These are phyloP conservation scores for Pogona vitticeps DNA, from an alignment of 2,113 vertebrate species.

Conservation along the genomic window DNA sequence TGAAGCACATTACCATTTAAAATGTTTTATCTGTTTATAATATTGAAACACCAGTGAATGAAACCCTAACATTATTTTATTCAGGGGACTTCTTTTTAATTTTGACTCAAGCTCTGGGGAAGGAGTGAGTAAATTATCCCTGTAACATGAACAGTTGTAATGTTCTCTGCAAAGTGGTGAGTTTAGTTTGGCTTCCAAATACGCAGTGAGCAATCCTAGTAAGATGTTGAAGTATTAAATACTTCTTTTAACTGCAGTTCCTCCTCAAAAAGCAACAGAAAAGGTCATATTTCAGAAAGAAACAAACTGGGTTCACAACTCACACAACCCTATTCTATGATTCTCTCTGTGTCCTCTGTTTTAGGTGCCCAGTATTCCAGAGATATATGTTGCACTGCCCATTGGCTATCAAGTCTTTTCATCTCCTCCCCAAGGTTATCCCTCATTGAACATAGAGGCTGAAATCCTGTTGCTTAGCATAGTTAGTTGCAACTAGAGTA, in stretches of 20 bases:
- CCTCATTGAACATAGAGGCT: background rate
- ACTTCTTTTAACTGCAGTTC: conserved; percentile 14
- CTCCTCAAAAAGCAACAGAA: background rate
- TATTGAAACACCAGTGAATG: conserved; percentile 27
- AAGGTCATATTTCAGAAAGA: background rate
- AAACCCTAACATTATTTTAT: conserved; percentile 25
- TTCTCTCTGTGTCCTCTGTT: background rate
- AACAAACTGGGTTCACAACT: conserved; percentile 7
- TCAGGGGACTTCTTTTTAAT: conserved; percentile 33
- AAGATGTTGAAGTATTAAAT: conserved; percentile 25
- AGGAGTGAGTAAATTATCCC: conserved; percentile 35
- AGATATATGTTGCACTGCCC: too few relatives aligned
- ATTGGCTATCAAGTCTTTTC: background rate
- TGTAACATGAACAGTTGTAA: conserved; percentile 12
- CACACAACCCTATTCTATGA: background rate
- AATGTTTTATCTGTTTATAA: conserved; percentile 16
- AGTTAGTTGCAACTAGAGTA: too few relatives aligned
- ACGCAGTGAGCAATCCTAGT: background rate
- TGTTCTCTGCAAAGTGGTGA: conserved; percentile 4
- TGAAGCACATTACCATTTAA: background rate
- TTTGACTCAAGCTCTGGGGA: conserved; percentile 28
- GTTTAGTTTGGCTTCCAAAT: conserved; percentile 25
- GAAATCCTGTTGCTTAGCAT: too few relatives aligned
- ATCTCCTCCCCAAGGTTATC: background rate
- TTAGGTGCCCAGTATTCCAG: background rate